Evolutionary conservation across 1,140 invertebrate genomes (phyloP).

Genomic region (Drosophila lacertosa): DNA sequence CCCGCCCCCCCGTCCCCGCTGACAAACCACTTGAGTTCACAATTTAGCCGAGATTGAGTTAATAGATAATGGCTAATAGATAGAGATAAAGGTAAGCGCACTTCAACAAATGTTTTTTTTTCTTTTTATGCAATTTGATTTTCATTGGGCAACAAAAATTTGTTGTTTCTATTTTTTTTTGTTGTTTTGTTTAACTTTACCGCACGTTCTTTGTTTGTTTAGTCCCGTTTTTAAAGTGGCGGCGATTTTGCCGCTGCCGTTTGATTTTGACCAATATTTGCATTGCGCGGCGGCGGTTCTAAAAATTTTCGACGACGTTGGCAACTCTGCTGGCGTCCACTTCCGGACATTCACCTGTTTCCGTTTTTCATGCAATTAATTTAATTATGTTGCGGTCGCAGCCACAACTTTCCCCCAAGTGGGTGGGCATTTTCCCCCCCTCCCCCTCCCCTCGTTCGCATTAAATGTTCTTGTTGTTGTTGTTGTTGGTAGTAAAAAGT

Average conservation of each 20-base stretch:
- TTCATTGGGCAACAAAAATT: no score
- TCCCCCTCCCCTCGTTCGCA: constrained; percentile 4
- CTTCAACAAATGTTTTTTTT: constrained; percentile 37
- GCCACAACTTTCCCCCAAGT: constrained; percentile 44
- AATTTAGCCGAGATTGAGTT: constrained; percentile 8
- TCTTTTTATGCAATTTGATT: constrained; percentile 35
- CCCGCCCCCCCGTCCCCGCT: neutral
- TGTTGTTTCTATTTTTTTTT: constrained; percentile 18
- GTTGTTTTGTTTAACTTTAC: constrained; percentile 24
- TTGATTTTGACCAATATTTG: constrained; percentile 51
- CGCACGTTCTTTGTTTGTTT: constrained; percentile 28
- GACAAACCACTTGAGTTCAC: constrained; percentile 12
- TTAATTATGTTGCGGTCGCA: constrained; percentile 79
- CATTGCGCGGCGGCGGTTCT: constrained; percentile 22
- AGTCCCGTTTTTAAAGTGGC: neutral
- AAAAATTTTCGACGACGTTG: constrained; percentile 12
- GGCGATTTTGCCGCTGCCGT: neutral
- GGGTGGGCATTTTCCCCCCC: neutral
- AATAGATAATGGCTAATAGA: constrained; percentile 28
- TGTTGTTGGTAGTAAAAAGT: constrained; percentile 17
- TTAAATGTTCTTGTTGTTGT: constrained; percentile 19
- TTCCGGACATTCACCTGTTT: constrained; percentile 30
- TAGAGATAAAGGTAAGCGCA: constrained; percentile 36
- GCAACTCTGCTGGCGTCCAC: neutral
- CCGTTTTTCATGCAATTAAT: constrained; percentile 68